phyloP scores from a whole-genome alignment of 2,888 invertebrate genomes.

The Eupithecia subumbrata region DNA sequence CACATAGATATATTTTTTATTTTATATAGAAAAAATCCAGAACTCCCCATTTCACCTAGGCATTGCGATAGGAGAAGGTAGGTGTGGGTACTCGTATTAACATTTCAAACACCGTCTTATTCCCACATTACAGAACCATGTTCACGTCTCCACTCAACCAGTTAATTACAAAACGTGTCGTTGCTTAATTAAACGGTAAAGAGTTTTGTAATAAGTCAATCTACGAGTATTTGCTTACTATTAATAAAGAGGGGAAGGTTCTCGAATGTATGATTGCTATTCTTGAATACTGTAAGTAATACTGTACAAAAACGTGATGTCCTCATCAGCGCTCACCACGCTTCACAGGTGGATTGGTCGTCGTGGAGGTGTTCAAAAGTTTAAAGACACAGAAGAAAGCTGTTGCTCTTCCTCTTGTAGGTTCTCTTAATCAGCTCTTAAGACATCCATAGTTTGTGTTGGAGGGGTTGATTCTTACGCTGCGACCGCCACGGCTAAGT shows the following conservation, averaged over 20 bases:
- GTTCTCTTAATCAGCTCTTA: too few relatives aligned
- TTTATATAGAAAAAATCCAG: not conserved
- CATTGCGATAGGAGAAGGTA: not conserved
- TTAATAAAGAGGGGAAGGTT: not conserved
- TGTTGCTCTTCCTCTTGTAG: too few relatives aligned
- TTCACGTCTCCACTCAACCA: conserved; percentile 18
- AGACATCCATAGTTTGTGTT: too few relatives aligned
- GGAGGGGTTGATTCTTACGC: too few relatives aligned
- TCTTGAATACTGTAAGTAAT: not conserved
- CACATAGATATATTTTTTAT: too few relatives aligned
- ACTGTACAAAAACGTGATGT: not conserved
- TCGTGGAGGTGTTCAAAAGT: too few relatives aligned
- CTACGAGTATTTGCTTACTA: conserved; percentile 22
- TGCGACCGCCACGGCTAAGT: too few relatives aligned
- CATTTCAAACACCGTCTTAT: not conserved
- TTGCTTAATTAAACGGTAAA: conserved; percentile 27
- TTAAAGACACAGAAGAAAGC: too few relatives aligned
- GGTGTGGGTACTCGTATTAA: not conserved
- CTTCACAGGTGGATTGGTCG: too few relatives aligned
- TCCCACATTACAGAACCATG: conserved; percentile 20
- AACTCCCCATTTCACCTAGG: not conserved
- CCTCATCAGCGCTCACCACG: too few relatives aligned
- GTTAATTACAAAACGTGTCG: conserved; percentile 30
- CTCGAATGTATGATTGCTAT: not conserved
- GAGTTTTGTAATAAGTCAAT: conserved; percentile 34